Base-by-base conservation (phyloP, 2,888 invertebrate genomes). In the Melieria omissa region DNA sequence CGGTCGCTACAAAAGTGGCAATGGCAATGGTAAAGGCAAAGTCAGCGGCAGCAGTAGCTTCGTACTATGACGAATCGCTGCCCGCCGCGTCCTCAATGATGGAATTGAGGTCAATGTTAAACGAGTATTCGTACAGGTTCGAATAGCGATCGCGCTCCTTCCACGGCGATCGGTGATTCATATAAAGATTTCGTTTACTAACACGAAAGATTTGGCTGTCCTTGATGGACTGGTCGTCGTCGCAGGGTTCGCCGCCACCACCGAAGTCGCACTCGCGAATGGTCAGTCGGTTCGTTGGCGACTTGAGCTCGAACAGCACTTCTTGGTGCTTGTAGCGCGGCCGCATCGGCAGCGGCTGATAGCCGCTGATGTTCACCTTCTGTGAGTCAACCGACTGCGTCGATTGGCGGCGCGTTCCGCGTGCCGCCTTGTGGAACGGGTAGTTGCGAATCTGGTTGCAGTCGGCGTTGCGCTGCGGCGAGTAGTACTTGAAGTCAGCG, bases 41-140 rank as follows among this genome's bases (percentile, higher is more conserved):
- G 42, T 12, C 10, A 55, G 16, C 10, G 41, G 62, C 54, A 12
- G 45, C 9, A 45, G 29, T 14, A 14, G 45, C 55, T 83, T 82
- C 85, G 83, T 87, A 86, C 87, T 87, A 87, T 84, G 87, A 87
- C 80, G 87, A 87, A 81, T 87, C 87, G 78, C 86, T 87, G 77
- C 85, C 85, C 78, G 86, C 85, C 77, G 86, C 85, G 81, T 87
- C 86, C 82, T 87, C 87, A 80, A 86, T 85, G 79, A 87, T 87
- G 78, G 87, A 86, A 79, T 87, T 87, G 76, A 87, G 83, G 82
- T 87, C 87, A 77, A 86, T 86, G 81, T 86, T 86, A 80, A 86
- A 86, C 76, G 86, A 86, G 77, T 87, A 87, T 80, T 87, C 87
- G 78, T 87, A 87, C 65, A 87, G 84, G 78, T 87, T 87, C 67